These are phyloP conservation scores for Melanotaenia duboulayi DNA, from an alignment of 2,113 vertebrate species.

Conservation along the genomic window DNA sequence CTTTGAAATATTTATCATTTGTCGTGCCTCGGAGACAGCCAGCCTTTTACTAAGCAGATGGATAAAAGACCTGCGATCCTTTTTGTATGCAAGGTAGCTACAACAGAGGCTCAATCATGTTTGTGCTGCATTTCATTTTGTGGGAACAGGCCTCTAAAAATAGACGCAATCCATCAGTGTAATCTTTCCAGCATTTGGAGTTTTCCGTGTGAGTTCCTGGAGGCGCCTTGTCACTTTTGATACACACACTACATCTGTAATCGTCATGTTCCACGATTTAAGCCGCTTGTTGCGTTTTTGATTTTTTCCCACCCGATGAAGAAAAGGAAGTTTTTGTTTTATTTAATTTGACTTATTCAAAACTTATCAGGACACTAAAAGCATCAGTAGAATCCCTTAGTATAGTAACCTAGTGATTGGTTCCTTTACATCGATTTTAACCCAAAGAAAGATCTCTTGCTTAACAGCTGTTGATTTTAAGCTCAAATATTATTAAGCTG, in stretches of 20 bases:
- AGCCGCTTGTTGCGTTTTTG: slow-evolving; percentile 5
- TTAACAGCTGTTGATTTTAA: background rate
- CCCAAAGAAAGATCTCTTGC: too few species aligned
- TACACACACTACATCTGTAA: slow-evolving; percentile 46
- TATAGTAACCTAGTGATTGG: background rate
- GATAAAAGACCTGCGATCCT: slow-evolving; percentile 53
- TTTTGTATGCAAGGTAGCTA: slow-evolving; percentile 50
- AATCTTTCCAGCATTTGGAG: slow-evolving; percentile 54
- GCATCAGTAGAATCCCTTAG: background rate
- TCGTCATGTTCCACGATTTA: slow-evolving; percentile 17
- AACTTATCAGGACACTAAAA: background rate
- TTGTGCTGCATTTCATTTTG: slow-evolving; percentile 61
- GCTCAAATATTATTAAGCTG: background rate
- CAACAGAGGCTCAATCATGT: slow-evolving; percentile 56
- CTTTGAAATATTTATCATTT: slow-evolving; percentile 56
- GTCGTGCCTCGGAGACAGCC: slow-evolving; percentile 36
- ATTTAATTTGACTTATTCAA: background rate
- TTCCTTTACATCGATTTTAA: background rate
- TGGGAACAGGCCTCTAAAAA: slow-evolving; percentile 65
- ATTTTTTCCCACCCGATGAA: background rate
- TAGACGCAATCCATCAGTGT: slow-evolving; percentile 70
- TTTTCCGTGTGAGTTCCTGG: slow-evolving; percentile 43
- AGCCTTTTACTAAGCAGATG: slow-evolving; percentile 54
- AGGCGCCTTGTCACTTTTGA: slow-evolving; percentile 35
- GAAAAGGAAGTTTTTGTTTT: background rate